A percentile compares a stretch with the other conserved stretches of the same genome.
phyloP scores from a whole-genome alignment of 2,888 invertebrate genomes.

The Lysandra bellargus region DNA sequence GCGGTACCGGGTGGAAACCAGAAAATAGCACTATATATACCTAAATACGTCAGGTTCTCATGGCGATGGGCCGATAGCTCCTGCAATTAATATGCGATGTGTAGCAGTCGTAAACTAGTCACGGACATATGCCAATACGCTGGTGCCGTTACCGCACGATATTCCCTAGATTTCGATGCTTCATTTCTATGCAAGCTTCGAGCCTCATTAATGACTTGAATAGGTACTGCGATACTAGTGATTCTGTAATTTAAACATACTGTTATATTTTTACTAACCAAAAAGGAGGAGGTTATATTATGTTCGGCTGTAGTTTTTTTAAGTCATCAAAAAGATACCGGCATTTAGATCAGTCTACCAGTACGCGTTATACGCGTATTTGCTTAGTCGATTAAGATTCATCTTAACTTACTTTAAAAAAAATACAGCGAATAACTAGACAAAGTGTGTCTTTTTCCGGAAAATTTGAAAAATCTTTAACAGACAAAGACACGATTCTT shows the following conservation, averaged over 20 bases:
- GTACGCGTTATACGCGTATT: too few species aligned
- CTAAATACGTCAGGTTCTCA: conserved; percentile 44
- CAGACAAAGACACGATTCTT: too few species aligned
- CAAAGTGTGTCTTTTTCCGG: too few species aligned
- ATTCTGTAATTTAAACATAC: background rate
- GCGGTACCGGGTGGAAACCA: background rate
- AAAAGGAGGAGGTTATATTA: too few species aligned
- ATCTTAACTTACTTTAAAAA: too few species aligned
- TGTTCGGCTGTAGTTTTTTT: too few species aligned
- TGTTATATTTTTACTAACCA: too few species aligned
- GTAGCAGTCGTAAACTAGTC: conserved; percentile 77
- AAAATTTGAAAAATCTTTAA: too few species aligned
- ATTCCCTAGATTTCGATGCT: conserved; percentile 74
- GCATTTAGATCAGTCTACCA: too few species aligned
- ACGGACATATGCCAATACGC: conserved; percentile 79
- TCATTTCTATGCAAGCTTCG: conserved; percentile 45
- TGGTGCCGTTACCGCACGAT: conserved; percentile 70
- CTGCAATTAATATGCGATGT: conserved; percentile 80
- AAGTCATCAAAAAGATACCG: too few species aligned
- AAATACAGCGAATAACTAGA: too few species aligned
- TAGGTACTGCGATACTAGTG: background rate
- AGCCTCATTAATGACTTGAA: background rate
- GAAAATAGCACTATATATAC: conserved; percentile 9
- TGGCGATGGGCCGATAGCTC: conserved; percentile 74
- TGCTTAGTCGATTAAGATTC: too few species aligned